A percentile compares a stretch with the other conserved stretches of the same genome.
Evolutionary conservation across 2,888 invertebrate species (phyloP).

Genomic region (Ypsolopha scabrella): DNA sequence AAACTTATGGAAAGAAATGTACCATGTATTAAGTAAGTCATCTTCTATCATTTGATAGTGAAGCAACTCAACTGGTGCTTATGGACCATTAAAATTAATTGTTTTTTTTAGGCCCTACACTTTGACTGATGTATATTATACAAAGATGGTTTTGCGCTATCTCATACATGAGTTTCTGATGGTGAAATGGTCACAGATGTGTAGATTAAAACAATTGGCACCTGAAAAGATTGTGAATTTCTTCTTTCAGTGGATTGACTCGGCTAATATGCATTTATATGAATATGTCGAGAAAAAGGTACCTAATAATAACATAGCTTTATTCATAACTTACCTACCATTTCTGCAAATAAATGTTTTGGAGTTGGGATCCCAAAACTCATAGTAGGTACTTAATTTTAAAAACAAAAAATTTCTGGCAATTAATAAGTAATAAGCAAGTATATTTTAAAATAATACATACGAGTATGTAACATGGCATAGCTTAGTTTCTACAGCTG

Average conservation of each 20-base stretch:
- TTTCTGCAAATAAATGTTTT: no score
- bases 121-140: slow-evolving; percentile 40
- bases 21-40: slow-evolving; percentile 19
- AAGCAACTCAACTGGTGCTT: no score
- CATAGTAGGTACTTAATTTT: no score
- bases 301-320: slow-evolving; percentile 2
- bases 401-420: no score
- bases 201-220: slow-evolving; percentile 18
- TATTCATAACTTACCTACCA: background rate
- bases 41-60: no score
- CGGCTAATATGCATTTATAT: slow-evolving; percentile 25
- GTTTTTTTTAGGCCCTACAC: slow-evolving; percentile 30
- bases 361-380: no score
- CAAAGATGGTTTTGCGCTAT: slow-evolving; percentile 30
- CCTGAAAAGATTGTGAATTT: slow-evolving; percentile 38
- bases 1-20: slow-evolving; percentile 14
- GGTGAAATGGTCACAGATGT: slow-evolving; percentile 34
- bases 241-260: slow-evolving; percentile 46
- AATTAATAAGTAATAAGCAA: no score
- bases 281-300: slow-evolving; percentile 25
- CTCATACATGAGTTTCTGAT: slow-evolving; percentile 32
- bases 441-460: no score
- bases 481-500: no score
- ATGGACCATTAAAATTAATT: slow-evolving; percentile 8
- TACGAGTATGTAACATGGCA: no score